Evolutionary conservation across 2,113 vertebrate genomes (phyloP).

Genomic region (Strix aluco): DNA sequence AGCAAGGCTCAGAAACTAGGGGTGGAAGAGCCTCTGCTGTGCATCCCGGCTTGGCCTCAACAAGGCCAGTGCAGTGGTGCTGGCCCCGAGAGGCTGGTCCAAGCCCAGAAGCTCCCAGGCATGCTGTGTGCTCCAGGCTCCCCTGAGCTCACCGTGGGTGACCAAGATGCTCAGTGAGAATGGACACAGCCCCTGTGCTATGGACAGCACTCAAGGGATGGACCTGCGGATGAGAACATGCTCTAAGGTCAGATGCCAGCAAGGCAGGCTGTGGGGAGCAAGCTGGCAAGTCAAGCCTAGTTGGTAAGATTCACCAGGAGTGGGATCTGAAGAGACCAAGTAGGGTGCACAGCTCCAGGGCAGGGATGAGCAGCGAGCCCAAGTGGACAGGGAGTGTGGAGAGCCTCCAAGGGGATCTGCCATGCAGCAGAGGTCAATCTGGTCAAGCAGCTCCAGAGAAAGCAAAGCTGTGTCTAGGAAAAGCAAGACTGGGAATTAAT

Average conservation of each 20-base stretch:
- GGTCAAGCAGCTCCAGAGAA: background rate
- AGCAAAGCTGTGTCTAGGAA: background rate
- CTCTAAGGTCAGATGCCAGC: background rate
- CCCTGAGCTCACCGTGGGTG: fast-evolving
- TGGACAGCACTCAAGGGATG: fast-evolving
- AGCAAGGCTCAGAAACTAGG: background rate
- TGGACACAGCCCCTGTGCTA: background rate
- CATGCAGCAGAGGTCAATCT: fast-evolving
- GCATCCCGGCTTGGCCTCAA: background rate
- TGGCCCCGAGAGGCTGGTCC: background rate
- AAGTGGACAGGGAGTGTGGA: background rate
- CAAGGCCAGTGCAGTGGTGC: background rate
- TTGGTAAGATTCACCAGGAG: background rate
- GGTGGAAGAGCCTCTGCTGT: background rate
- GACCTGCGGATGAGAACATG: background rate
- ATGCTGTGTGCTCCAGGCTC: background rate
- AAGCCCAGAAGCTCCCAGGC: background rate
- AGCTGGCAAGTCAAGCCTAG: background rate
- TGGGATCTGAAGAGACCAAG: background rate
- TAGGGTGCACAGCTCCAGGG: background rate
- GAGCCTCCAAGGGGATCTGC: background rate
- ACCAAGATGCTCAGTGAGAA: background rate
- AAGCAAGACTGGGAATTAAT: background rate
- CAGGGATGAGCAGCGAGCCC: background rate
- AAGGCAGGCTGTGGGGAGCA: background rate